phyloP scores from a whole-genome alignment of 1,140 invertebrate genomes.

The Drosophila pruinosa region DNA sequence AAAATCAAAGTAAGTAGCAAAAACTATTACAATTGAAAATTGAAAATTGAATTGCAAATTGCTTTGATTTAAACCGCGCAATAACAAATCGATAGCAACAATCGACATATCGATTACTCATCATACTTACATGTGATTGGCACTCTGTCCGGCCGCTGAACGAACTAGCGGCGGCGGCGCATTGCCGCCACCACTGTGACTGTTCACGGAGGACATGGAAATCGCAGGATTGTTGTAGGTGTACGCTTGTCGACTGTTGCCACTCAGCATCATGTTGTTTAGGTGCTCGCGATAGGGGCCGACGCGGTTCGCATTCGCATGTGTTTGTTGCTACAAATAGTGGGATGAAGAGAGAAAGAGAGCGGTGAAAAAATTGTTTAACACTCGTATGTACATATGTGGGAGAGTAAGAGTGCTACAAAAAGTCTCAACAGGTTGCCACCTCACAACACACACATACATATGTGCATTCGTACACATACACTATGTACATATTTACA shows the following conservation, averaged over 20 bases:
- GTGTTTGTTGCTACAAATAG: slow-evolving; percentile 61
- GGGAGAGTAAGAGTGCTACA: slow-evolving; percentile 11
- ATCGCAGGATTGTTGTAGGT: slow-evolving; percentile 78
- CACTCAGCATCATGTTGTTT: slow-evolving; percentile 74
- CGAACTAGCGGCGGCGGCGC: slow-evolving; percentile 76
- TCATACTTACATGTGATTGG: slow-evolving; percentile 74
- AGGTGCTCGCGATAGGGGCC: slow-evolving; percentile 72
- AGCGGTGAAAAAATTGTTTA: slow-evolving; percentile 26
- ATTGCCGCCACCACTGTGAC: slow-evolving; percentile 66
- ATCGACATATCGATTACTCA: slow-evolving; percentile 21
- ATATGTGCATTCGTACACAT: not conserved
- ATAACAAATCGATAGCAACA: slow-evolving; percentile 37
- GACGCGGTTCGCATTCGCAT: slow-evolving; percentile 67
- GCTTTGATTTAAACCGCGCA: slow-evolving; percentile 29
- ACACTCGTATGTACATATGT: slow-evolving; percentile 16
- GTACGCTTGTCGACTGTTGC: slow-evolving; percentile 70
- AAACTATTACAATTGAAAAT: slow-evolving; percentile 52
- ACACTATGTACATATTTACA: not conserved
- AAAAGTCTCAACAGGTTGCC: slow-evolving; percentile 49
- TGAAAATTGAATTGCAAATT: slow-evolving; percentile 37
- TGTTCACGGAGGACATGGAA: slow-evolving; percentile 80
- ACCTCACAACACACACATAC: slow-evolving; percentile 11
- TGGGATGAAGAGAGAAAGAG: not conserved
- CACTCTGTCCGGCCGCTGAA: slow-evolving; percentile 75
- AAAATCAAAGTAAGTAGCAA: slow-evolving; percentile 50